A percentile compares a stretch with the other conserved stretches of the same genome.
Conservation (phyloP, 2,113 vertebrate genomes). For the Ceratotherium simum region DNA sequence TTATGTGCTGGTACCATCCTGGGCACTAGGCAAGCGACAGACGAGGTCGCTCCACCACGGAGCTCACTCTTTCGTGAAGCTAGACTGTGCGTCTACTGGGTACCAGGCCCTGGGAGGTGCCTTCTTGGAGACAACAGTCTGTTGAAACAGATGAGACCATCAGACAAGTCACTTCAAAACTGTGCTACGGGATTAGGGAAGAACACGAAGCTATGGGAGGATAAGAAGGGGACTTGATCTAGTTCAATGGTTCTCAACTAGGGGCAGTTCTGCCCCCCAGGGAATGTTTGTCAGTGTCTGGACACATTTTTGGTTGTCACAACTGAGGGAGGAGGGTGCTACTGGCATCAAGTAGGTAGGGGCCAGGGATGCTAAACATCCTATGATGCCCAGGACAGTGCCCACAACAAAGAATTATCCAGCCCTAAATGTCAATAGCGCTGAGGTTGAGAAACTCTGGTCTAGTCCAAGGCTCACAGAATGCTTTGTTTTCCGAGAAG, state of each 20-base stretch:
- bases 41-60: accelerated
- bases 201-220: background rate
- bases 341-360: background rate
- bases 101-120: background rate
- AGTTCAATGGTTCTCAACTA: background rate
- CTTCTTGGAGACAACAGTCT: background rate
- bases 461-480: background rate
- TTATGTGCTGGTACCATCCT: background rate
- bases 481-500: background rate
- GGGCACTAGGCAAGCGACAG: background rate
- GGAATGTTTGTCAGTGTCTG: background rate
- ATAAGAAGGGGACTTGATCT: background rate
- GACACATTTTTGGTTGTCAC: background rate
- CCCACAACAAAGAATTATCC: background rate
- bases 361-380: background rate
- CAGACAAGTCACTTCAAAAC: background rate
- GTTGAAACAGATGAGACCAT: background rate
- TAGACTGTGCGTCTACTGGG: background rate
- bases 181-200: background rate
- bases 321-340: background rate
- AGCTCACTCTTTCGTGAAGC: background rate
- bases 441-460: background rate
- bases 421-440: background rate
- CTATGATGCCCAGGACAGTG: too few relatives aligned
- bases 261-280: background rate